Evolutionary conservation across 2,888 invertebrate species (phyloP).

Genomic region (Lamellibrachia satsuma): DNA sequence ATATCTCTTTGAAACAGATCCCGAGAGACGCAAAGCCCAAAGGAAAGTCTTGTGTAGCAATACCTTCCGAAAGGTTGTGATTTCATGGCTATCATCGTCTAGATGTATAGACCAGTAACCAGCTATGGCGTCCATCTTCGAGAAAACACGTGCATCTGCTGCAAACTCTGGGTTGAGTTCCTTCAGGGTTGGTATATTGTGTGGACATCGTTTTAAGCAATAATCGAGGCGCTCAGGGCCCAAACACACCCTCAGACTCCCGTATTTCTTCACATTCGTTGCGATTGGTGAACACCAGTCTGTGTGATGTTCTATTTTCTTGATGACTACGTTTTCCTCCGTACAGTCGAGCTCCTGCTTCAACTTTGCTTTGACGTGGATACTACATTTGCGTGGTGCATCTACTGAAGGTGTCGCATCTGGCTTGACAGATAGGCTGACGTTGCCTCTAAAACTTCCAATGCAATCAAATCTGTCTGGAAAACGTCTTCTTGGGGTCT

Average conservation of each 20-base stretch:
- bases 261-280: neutral
- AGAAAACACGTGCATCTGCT: neutral
- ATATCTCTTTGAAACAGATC: no score
- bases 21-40: no score
- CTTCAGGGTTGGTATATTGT: neutral
- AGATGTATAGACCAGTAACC: neutral
- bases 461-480: neutral
- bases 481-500: neutral
- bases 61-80: no score
- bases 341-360: neutral
- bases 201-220: neutral
- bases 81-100: neutral
- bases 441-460: neutral
- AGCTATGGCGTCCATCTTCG: neutral
- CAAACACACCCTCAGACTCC: neutral
- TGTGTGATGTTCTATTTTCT: constrained; percentile 13
- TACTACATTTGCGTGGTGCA: neutral
- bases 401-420: neutral
- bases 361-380: neutral
- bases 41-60: no score
- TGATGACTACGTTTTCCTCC: neutral
- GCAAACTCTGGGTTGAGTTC: neutral
- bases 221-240: neutral
- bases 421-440: neutral
- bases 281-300: constrained; percentile 25